phyloP scores from a whole-genome alignment of 2,113 vertebrate genomes.

The Zapornia atra region DNA sequence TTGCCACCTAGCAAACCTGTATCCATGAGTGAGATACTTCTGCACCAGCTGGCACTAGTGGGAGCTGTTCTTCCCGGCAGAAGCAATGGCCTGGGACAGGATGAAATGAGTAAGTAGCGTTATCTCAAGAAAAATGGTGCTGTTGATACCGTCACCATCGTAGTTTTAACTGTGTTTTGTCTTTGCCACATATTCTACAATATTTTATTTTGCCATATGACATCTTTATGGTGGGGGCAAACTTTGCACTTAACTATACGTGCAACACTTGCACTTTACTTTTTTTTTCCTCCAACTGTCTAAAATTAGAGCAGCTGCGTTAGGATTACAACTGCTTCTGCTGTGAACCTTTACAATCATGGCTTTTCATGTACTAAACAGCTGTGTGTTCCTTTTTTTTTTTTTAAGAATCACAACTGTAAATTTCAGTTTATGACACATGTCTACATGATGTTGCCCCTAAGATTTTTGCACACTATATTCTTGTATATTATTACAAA shows the following conservation, averaged over 20 bases:
- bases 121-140: slow-evolving; percentile 76
- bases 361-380: slow-evolving; percentile 82
- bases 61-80: neutral
- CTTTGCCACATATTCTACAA: slow-evolving; percentile 76
- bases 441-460: slow-evolving; percentile 89
- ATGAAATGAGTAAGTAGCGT: slow-evolving; percentile 52
- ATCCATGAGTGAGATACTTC: neutral
- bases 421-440: slow-evolving; percentile 83
- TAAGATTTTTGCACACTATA: slow-evolving; percentile 96
- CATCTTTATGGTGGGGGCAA: slow-evolving; percentile 81
- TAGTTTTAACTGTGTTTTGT: slow-evolving; percentile 71
- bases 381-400: slow-evolving; percentile 68
- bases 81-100: neutral
- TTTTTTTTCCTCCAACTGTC: slow-evolving; percentile 74
- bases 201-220: slow-evolving; percentile 75
- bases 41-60: slow-evolving; percentile 44
- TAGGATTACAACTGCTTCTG: slow-evolving; percentile 72
- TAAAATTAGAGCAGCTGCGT: slow-evolving; percentile 68
- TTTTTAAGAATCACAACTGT: slow-evolving; percentile 83
- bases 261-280: slow-evolving; percentile 88
- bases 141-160: slow-evolving; percentile 68
- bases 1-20: neutral
- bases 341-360: slow-evolving; percentile 82
- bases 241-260: slow-evolving; percentile 82
- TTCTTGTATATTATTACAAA: slow-evolving; percentile 99